Conservation (phyloP, 92 coral and sea anemone species). For the Nematostella vectensis region DNA sequence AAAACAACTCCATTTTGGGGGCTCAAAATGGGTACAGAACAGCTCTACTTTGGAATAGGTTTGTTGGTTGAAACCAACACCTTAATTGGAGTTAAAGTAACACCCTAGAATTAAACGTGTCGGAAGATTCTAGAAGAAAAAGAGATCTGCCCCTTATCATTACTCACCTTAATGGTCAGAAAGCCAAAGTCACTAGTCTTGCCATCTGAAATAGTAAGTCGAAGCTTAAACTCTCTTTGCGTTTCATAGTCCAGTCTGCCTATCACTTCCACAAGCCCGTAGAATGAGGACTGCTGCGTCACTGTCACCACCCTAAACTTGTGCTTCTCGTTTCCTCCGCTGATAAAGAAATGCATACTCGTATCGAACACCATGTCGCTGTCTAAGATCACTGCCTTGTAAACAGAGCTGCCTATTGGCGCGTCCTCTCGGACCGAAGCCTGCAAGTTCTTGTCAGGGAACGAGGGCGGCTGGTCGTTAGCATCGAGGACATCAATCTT, state of each 20-base stretch:
- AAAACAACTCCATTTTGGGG: too few species aligned
- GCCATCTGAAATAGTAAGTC: constrained; percentile 48
- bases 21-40: too few species aligned
- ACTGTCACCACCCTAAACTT: constrained; percentile 45
- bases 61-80: too few species aligned
- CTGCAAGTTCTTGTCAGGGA: constrained; percentile 32
- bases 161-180: constrained; percentile 57
- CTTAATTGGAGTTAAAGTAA: too few species aligned
- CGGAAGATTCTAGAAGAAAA: too few species aligned
- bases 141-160: too few species aligned
- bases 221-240: constrained; percentile 34
- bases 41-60: too few species aligned
- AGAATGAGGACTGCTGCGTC: constrained; percentile 20
- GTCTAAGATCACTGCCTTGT: constrained; percentile 41
- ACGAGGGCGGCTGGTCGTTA: constrained; percentile 59
- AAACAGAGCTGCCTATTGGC: constrained; percentile 27
- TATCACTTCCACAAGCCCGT: constrained; percentile 30
- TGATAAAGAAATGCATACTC: constrained; percentile 40
- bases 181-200: constrained; percentile 22
- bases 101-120: too few species aligned
- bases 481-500: constrained; percentile 46
- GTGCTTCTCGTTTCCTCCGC: constrained; percentile 57
- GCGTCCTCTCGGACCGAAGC: constrained; percentile 57
- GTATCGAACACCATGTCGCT: constrained; percentile 48
- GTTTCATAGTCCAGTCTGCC: constrained; percentile 52